Evolutionary conservation across 2,113 vertebrate species (phyloP), one percentile per base, ranked within the genome.

Genomic region (Elephas maximus): DNA sequence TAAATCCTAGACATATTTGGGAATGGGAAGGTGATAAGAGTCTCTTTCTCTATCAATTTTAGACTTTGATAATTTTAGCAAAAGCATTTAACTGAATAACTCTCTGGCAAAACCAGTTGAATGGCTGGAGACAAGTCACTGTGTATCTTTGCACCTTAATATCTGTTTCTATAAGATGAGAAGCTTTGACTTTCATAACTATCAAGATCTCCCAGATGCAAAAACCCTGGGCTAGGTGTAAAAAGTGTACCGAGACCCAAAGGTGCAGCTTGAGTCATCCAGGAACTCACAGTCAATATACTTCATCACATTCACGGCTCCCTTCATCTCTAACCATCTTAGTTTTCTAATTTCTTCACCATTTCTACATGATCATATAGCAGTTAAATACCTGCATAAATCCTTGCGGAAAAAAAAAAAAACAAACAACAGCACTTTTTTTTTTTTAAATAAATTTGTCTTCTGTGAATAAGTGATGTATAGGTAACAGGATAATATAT

Each of bases 81-180:
- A 94, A 83, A 80, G 1, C 63, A 37, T 71, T 95, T 74, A 53
- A 53, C 44, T 84, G 63, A 90, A 30, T 78, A 80, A 74, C 10
- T 51, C 18, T 18, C 24, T 20, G 57, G 53, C 44, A 79, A 94
- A 65, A 53, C 73, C 23, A 80, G 45, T 26, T 85, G 81, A 65
- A 74, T 53, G 28, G 30, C 51, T 71, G 18, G n/a, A 85, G 4
- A 0, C 17, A 14, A 48, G 1, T 89, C 53, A 26, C 10, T 79
- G 53, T 85, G 28, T 57, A 73, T 79, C 96, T 94, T 93, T 93
- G 97, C 1, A 57, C 11, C 53, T 76, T 30, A 63, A 21, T n/a
- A 74, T 57, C 37, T 44, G 60, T 20, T 78, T 63, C 7, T 71
- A 9, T 88, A 81, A 81, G 8, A 53, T 53, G 28, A 93, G 53